Evolutionary conservation across 2,888 invertebrate genomes (phyloP).

Genomic region (Amphimallon solstitiale): DNA sequence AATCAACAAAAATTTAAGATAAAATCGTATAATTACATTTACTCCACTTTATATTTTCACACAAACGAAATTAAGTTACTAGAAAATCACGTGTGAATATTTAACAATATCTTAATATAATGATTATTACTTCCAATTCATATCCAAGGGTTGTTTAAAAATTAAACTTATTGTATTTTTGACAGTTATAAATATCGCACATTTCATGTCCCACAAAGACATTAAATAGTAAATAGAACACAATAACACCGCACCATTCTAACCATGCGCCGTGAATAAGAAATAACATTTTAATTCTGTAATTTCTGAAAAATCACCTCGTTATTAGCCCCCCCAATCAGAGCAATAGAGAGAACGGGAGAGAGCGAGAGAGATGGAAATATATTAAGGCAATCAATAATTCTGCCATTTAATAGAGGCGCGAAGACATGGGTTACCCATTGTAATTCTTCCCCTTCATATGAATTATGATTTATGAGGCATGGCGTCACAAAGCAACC

Average conservation of each 20-base stretch:
- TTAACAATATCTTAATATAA: no score
- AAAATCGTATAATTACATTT: no score
- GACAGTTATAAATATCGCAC: no score
- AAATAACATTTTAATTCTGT: constrained; percentile 4
- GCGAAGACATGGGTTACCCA: constrained; percentile 49
- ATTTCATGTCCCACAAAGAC: not conserved
- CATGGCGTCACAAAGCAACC: constrained; percentile 59
- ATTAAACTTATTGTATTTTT: no score
- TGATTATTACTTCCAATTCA: no score
- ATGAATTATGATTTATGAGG: constrained; percentile 63
- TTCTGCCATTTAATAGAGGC: constrained; percentile 36
- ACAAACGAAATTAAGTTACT: no score
- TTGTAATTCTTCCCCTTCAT: constrained; percentile 49
- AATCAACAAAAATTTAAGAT: no score
- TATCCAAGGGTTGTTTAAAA: no score
- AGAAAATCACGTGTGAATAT: no score
- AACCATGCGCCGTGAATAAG: not conserved
- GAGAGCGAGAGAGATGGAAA: no score
- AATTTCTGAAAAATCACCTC: constrained; percentile 20
- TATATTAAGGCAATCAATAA: constrained; percentile 34
- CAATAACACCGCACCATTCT: constrained; percentile 3
- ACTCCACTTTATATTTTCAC: no score
- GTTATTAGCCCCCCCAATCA: constrained; percentile 10
- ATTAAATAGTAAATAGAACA: not conserved
- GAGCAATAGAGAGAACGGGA: no score